Evolutionary conservation across 2,797 vertebrate genomes (phyloP).

Genomic region (Sebastes kiyomatsui): DNA sequence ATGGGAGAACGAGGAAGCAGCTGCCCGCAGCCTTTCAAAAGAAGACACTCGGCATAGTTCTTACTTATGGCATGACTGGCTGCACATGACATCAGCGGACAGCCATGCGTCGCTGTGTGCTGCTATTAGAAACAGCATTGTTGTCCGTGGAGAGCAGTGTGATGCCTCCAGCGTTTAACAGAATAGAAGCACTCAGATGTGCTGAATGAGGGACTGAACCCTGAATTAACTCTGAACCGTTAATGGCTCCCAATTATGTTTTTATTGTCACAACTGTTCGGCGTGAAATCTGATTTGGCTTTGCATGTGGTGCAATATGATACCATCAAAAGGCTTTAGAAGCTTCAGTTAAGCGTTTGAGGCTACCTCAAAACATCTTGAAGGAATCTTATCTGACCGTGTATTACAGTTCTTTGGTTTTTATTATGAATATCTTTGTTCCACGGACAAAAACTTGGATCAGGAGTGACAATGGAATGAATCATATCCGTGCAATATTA

Average conservation of each 20-base stretch:
- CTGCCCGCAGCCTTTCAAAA: slow-evolving; percentile 50
- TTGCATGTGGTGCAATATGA: slow-evolving; percentile 4
- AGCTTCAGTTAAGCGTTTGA: slow-evolving; percentile 2
- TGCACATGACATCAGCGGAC: slow-evolving; percentile 57
- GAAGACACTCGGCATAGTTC: slow-evolving; percentile 21
- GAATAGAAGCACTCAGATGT: slow-evolving; percentile 20
- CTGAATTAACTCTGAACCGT: slow-evolving; percentile 10
- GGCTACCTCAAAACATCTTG: slow-evolving; percentile 21
- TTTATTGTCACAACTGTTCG: slow-evolving; percentile 22
- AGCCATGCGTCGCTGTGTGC: slow-evolving; percentile 39
- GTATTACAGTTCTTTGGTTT: slow-evolving; percentile 2
- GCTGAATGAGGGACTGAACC: not conserved
- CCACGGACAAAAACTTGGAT: not conserved
- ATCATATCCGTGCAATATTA: not conserved
- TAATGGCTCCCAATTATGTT: not conserved
- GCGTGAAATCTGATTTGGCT: slow-evolving; percentile 24
- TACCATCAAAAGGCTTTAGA: slow-evolving; percentile 20
- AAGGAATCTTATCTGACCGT: slow-evolving; percentile 20
- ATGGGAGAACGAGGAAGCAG: slow-evolving; percentile 62
- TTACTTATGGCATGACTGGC: slow-evolving; percentile 40
- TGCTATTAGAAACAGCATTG: slow-evolving; percentile 38
- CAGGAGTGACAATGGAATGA: not conserved
- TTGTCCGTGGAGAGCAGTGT: slow-evolving; percentile 15
- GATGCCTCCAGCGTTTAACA: slow-evolving; percentile 11
- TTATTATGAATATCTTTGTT: slow-evolving; percentile 29